phyloP scores from a whole-genome alignment of 2,113 vertebrate species.

The Drymodes brunneopygia region DNA sequence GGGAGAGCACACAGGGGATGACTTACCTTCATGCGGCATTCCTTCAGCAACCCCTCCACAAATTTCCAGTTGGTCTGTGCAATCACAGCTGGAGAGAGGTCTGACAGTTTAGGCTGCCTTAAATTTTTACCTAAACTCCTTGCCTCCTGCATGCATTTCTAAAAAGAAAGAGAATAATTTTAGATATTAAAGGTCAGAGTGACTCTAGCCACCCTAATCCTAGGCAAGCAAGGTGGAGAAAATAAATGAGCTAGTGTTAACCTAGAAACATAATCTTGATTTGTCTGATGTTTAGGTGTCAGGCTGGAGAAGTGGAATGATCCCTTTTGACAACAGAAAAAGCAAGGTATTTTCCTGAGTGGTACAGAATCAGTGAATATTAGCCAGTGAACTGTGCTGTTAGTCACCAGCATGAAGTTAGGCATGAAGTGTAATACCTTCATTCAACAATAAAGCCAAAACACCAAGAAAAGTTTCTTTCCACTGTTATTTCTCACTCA shows the following conservation, averaged over 20 bases:
- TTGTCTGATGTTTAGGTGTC: background rate
- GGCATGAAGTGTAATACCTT: background rate
- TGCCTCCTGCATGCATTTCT: constrained; percentile 90
- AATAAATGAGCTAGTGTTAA: background rate
- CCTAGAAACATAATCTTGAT: background rate
- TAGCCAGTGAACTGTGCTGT: background rate
- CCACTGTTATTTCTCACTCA: background rate
- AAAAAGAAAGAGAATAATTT: constrained; percentile 44
- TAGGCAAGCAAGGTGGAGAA: constrained; percentile 20
- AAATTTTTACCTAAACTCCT: constrained; percentile 87
- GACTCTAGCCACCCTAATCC: background rate
- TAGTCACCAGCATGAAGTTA: background rate
- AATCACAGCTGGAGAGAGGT: constrained; percentile 89
- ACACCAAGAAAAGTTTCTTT: background rate
- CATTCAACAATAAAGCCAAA: background rate
- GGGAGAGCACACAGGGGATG: background rate
- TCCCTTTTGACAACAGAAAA: background rate
- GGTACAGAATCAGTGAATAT: background rate
- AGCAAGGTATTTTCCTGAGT: background rate
- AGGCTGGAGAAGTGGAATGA: background rate
- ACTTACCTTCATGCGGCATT: constrained; percentile 94
- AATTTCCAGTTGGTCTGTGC: constrained; percentile 93
- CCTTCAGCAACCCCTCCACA: constrained; percentile 90
- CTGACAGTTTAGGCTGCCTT: constrained; percentile 89
- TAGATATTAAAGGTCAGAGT: constrained; percentile 14